Evolutionary conservation across 2,888 invertebrate species (phyloP).

Genomic region (Timema podura): DNA sequence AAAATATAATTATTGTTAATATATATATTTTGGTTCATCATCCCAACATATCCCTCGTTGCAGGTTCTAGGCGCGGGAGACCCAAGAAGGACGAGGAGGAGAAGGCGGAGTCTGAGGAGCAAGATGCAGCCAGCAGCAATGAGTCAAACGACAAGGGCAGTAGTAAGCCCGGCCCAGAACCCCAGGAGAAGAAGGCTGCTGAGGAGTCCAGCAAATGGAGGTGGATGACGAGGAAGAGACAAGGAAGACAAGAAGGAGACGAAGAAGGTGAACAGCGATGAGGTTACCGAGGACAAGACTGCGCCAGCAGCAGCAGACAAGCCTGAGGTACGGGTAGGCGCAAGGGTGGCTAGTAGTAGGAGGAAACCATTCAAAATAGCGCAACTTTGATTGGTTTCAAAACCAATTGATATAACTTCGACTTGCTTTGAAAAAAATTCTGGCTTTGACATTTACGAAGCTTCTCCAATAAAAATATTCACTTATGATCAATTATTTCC

Average conservation of each 20-base stretch:
- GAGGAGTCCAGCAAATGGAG: slow-evolving; percentile 2
- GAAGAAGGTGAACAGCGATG: too few relatives aligned
- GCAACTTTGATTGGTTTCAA: too few relatives aligned
- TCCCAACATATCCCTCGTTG: neutral
- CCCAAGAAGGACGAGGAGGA: slow-evolving; percentile 27
- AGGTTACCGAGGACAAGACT: too few relatives aligned
- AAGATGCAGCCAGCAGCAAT: slow-evolving; percentile 21
- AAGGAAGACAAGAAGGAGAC: neutral
- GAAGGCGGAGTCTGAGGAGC: slow-evolving; percentile 20
- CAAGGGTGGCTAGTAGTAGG: too few relatives aligned
- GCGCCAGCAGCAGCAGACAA: too few relatives aligned
- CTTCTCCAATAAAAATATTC: too few relatives aligned
- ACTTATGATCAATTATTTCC: too few relatives aligned
- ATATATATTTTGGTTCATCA: neutral
- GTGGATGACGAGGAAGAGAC: slow-evolving; percentile 7
- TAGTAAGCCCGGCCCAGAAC: neutral
- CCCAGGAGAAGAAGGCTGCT: neutral
- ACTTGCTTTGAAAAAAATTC: too few relatives aligned
- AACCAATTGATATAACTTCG: too few relatives aligned
- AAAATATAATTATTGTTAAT: neutral
- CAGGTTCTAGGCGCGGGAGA: slow-evolving; percentile 27
- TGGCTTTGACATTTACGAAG: too few relatives aligned
- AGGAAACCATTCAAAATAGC: too few relatives aligned
- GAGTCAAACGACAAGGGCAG: neutral
- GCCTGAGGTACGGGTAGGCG: too few relatives aligned